Conservation (phyloP, 1,140 invertebrate genomes). For the Drosophila guanche region DNA sequence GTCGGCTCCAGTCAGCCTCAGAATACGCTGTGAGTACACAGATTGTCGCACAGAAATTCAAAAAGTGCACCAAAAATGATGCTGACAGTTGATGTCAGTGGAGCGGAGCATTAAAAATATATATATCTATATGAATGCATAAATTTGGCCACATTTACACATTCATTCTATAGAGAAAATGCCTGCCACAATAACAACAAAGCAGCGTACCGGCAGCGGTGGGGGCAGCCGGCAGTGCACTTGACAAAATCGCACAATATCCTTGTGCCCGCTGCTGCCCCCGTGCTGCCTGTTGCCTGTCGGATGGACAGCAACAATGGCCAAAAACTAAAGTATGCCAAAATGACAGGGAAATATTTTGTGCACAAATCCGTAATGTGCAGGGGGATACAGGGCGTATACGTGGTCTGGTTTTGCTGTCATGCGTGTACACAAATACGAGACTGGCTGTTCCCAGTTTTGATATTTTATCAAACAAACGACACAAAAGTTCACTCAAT, state of each 20-base stretch:
- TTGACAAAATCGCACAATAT: constrained; percentile 75
- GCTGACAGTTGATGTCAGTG: constrained; percentile 77
- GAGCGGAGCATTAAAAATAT: constrained; percentile 78
- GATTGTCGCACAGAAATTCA: too few species aligned
- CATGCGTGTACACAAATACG: constrained; percentile 24
- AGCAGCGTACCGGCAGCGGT: not conserved
- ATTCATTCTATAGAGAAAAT: constrained; percentile 34
- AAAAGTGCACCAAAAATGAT: constrained; percentile 70
- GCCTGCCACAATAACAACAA: constrained; percentile 34
- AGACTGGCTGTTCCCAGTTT: constrained; percentile 25
- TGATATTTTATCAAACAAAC: constrained; percentile 36
- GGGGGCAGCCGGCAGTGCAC: constrained; percentile 47
- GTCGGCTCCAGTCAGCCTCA: constrained; percentile 89
- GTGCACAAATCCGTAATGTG: constrained; percentile 65
- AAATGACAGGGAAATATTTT: constrained; percentile 67
- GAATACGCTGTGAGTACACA: constrained; percentile 95
- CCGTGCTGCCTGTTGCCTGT: not conserved
- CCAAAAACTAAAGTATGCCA: constrained; percentile 56
- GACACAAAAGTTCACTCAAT: constrained; percentile 34
- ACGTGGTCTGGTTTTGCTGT: constrained; percentile 21
- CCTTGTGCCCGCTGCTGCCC: not conserved
- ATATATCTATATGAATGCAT: constrained; percentile 62
- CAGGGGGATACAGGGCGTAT: constrained; percentile 14
- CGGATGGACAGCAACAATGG: constrained; percentile 46
- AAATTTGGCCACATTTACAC: constrained; percentile 53